A percentile compares a stretch with the other conserved stretches of the same genome.
phyloP scores from a whole-genome alignment of 2,797 vertebrate genomes.

The Geotrypetes seraphini region DNA sequence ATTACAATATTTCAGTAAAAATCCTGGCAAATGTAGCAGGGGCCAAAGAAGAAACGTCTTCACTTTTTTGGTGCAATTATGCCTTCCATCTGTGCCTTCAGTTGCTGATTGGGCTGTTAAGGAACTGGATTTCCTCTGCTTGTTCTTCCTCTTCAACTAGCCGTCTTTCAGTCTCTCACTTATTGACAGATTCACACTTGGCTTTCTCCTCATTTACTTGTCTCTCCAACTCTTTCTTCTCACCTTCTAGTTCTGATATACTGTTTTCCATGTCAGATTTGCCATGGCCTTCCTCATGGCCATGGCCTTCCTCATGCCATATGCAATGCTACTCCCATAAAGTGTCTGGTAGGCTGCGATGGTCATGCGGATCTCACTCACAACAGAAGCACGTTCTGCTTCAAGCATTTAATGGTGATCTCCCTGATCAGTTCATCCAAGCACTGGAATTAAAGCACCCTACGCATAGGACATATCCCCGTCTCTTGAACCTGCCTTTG shows the following conservation, averaged over 20 bases:
- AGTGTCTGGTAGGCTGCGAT: constrained; percentile 73
- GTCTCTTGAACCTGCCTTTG: constrained; percentile 78
- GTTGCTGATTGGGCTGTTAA: constrained; percentile 75
- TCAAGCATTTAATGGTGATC: constrained; percentile 79
- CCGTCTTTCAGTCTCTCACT: constrained; percentile 61
- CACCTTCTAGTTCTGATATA: constrained; percentile 66
- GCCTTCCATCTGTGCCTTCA: constrained; percentile 81
- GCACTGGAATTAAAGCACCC: constrained; percentile 84
- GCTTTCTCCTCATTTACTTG: constrained; percentile 73
- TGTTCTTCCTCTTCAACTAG: constrained; percentile 79
- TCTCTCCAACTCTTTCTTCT: constrained; percentile 65
- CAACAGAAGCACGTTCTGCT: constrained; percentile 77
- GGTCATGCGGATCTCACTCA: constrained; percentile 80
- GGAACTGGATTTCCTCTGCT: constrained; percentile 68
- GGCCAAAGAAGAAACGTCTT: constrained; percentile 29
- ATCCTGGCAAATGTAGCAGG: no score
- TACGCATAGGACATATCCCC: constrained; percentile 81
- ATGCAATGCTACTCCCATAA: constrained; percentile 79
- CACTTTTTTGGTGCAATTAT: constrained; percentile 69
- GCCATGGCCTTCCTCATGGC: constrained; percentile 69
- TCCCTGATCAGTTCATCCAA: constrained; percentile 92
- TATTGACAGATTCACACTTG: constrained; percentile 65
- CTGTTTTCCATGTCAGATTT: constrained; percentile 68
- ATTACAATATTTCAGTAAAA: no score
- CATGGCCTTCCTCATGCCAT: constrained; percentile 82